phyloP scores from a whole-genome alignment of 1,140 invertebrate species.

The Hycleus cichorii region DNA sequence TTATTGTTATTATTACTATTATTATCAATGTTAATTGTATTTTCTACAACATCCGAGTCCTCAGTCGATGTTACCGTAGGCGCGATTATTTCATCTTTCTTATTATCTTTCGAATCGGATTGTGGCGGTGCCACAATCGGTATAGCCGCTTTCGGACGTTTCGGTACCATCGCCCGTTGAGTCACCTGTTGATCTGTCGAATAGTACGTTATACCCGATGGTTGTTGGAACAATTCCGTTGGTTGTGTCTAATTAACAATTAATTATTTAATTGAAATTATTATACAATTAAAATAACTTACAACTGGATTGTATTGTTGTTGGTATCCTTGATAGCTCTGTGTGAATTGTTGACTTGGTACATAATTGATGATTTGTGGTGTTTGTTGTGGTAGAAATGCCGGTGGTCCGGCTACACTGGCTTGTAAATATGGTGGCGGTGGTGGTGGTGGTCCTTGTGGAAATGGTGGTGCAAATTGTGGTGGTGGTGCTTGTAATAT shows the following conservation, averaged over 20 bases:
- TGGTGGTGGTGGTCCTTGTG: constrained; percentile 24
- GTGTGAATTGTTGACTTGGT: constrained; percentile 31
- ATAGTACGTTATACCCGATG: constrained; percentile 40
- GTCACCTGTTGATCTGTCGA: constrained; percentile 38
- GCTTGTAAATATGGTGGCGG: constrained; percentile 29
- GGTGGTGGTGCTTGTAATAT: constrained; percentile 22
- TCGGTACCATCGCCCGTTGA: constrained; percentile 32
- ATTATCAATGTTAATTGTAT: too few relatives aligned
- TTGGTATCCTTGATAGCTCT: constrained; percentile 33
- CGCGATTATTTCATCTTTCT: too few relatives aligned
- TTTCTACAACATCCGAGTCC: neutral
- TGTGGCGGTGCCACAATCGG: constrained; percentile 38
- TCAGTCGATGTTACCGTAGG: too few relatives aligned
- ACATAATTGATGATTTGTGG: constrained; percentile 36
- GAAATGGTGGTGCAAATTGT: constrained; percentile 15
- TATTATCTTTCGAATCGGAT: too few relatives aligned
- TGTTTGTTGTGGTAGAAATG: constrained; percentile 27
- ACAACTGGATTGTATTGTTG: constrained; percentile 38
- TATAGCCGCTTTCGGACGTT: constrained; percentile 38
- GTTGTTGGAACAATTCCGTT: constrained; percentile 39
- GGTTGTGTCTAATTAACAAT: constrained; percentile 30
- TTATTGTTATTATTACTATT: too few relatives aligned
- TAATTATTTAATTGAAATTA: neutral
- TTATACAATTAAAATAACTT: constrained; percentile 15
- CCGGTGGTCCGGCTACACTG: constrained; percentile 13